These are phyloP conservation scores for Enteromius argenteus DNA, from an alignment of 2,797 vertebrate genomes.

Conservation along the genomic window DNA sequence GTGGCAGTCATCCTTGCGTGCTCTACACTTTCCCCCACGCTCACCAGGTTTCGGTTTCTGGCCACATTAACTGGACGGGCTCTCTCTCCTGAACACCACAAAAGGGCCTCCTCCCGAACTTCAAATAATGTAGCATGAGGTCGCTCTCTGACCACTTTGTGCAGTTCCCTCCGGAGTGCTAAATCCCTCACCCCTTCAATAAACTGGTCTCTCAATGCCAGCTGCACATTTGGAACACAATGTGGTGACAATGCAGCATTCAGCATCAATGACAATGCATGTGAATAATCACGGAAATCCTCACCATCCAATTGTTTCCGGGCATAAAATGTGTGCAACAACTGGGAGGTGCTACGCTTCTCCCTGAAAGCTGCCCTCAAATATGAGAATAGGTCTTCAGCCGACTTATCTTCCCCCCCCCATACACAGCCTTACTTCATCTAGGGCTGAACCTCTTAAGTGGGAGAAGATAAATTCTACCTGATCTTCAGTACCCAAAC, in stretches of 20 bases:
- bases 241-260: not conserved
- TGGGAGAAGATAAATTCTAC: too few species aligned
- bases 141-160: not conserved
- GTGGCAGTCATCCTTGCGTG: not conserved
- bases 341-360: conserved; percentile 5
- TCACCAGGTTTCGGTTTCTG: not conserved
- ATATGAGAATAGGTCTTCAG: too few species aligned
- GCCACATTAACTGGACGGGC: not conserved
- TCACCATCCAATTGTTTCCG: not conserved
- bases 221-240: not conserved
- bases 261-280: not conserved
- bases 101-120: not conserved
- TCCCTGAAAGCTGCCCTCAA: not conserved
- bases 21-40: not conserved
- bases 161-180: not conserved
- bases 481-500: too few species aligned
- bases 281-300: not conserved
- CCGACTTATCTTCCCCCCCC: too few species aligned
- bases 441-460: too few species aligned
- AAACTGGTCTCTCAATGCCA: conserved; percentile 1
- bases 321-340: conserved; percentile 3
- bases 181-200: conserved; percentile 19
- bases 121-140: not conserved
- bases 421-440: too few species aligned
- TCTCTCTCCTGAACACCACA: not conserved